Evolutionary conservation across 53 echinoderm and acorn worm species (phyloP).

Genomic region (Patiria pectinifera): DNA sequence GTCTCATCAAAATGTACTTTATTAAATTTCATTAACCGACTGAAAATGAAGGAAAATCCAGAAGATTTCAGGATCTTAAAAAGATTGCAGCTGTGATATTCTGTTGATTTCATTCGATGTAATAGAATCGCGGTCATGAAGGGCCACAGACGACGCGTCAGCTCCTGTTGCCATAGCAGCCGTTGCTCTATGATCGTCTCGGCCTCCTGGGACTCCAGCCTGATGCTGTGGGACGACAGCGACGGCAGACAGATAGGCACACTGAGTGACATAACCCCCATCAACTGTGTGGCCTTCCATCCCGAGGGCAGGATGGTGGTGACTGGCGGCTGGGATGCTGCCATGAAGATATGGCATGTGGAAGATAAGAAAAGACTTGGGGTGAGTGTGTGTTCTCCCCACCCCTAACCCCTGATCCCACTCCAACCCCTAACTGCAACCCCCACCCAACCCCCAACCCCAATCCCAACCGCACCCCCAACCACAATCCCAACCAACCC

Average conservation of each 20-base stretch:
- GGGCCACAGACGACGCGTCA: slow-evolving; percentile 84
- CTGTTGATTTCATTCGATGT: neutral
- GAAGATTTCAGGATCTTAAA: too few species aligned
- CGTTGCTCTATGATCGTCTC: slow-evolving; percentile 79
- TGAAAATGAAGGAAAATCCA: too few species aligned
- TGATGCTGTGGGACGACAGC: slow-evolving; percentile 79
- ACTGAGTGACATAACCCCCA: slow-evolving; percentile 74
- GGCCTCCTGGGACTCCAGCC: slow-evolving; percentile 90
- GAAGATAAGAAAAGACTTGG: slow-evolving; percentile 91
- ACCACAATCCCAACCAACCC: too few species aligned
- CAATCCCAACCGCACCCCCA: too few species aligned
- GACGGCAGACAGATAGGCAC: slow-evolving; percentile 73
- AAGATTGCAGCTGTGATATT: too few species aligned
- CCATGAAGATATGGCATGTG: slow-evolving; percentile 91
- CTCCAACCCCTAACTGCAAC: too few species aligned
- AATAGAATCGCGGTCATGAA: slow-evolving; percentile 80
- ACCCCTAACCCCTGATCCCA: too few species aligned
- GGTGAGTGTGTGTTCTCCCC: slow-evolving; percentile 61
- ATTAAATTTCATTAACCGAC: too few species aligned
- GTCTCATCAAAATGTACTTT: too few species aligned
- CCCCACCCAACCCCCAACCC: too few species aligned
- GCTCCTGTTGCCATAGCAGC: slow-evolving; percentile 74
- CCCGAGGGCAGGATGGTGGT: slow-evolving; percentile 89
- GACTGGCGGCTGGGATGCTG: slow-evolving; percentile 90
- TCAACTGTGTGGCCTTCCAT: slow-evolving; percentile 96